Conservation (phyloP, 2,113 vertebrate genomes). For the Copsychus sechellarum region DNA sequence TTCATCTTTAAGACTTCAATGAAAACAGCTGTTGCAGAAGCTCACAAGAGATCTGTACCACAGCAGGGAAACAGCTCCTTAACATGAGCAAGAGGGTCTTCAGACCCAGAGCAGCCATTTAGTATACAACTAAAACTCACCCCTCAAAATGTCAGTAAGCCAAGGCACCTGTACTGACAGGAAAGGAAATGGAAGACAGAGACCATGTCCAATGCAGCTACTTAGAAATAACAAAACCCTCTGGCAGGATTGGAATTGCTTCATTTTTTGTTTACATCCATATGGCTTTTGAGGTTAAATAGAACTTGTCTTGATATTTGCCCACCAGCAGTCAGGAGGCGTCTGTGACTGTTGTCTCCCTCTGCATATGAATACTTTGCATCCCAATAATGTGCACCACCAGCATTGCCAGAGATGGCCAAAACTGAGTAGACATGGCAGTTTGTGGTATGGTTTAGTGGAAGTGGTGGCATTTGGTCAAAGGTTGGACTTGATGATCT, state of each 20-base stretch:
- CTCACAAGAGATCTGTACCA: neutral
- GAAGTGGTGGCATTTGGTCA: accelerated
- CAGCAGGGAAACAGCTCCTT: neutral
- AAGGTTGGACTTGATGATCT: neutral
- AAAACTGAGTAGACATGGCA: neutral
- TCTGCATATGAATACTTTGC: neutral
- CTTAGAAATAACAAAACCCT: neutral
- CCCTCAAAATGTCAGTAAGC: neutral
- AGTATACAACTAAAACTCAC: accelerated
- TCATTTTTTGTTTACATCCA: neutral
- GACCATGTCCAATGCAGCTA: neutral
- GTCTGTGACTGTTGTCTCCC: neutral
- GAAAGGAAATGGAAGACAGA: neutral
- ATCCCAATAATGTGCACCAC: neutral
- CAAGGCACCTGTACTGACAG: neutral
- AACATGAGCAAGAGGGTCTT: neutral
- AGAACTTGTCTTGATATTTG: neutral
- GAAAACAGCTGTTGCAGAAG: neutral
- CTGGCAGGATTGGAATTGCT: neutral
- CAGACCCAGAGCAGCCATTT: neutral
- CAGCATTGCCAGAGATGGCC: neutral
- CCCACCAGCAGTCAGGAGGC: neutral
- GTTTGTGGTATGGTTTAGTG: neutral
- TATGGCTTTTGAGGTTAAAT: neutral
- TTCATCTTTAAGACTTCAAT: neutral